These are phyloP conservation scores for Nymphalis polychloros DNA, from an alignment of 2,888 invertebrate genomes.

Conservation along the genomic window DNA sequence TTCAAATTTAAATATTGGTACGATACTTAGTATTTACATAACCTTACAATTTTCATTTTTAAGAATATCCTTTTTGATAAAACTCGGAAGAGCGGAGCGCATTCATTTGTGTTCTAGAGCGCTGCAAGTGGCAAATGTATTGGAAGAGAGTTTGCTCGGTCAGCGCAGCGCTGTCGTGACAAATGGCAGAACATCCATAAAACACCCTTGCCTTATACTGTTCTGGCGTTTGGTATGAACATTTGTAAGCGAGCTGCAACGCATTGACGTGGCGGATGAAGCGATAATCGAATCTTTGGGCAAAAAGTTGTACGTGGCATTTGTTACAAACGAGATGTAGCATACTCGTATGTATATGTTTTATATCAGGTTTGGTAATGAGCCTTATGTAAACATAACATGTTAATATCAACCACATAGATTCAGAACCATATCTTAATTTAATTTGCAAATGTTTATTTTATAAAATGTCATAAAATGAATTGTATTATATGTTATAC, in stretches of 20 bases:
- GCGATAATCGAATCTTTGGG: neutral
- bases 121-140: neutral
- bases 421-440: too few species aligned
- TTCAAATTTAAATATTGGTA: too few species aligned
- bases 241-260: constrained; percentile 1
- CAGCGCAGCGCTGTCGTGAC: constrained; percentile 4
- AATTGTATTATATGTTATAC: too few species aligned
- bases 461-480: neutral
- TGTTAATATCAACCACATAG: too few species aligned
- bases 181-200: constrained; percentile 6
- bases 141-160: constrained; percentile 8
- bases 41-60: neutral
- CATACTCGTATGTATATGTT: neutral
- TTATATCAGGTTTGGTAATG: neutral
- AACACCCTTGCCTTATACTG: neutral
- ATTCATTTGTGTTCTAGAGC: neutral
- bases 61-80: neutral
- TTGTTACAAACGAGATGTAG: neutral
- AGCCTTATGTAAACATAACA: too few species aligned
- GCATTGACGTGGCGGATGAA: neutral
- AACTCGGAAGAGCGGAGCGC: neutral
- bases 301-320: neutral
- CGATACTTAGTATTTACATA: neutral
- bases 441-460: too few species aligned
- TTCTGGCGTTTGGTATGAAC: neutral